Evolutionary conservation across 2,888 invertebrate genomes (phyloP).

Genomic region (Meganola albula): DNA sequence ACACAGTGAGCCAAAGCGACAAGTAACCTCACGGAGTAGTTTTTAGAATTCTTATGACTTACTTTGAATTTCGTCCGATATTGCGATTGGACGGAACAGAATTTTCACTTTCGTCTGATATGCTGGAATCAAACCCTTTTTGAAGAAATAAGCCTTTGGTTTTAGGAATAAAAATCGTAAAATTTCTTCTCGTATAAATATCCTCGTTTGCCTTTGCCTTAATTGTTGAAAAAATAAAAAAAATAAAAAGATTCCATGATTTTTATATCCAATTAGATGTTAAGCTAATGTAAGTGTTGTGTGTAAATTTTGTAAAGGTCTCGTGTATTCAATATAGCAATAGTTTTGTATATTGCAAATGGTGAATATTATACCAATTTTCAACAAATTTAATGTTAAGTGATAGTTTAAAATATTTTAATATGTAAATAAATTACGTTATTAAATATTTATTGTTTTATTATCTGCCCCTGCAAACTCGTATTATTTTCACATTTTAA

Average conservation of each 20-base stretch:
- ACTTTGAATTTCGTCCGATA: no score
- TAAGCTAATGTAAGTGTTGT: constrained; percentile 35
- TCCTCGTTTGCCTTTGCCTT: no score
- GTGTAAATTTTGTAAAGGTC: constrained; percentile 71
- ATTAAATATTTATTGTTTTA: constrained; percentile 43
- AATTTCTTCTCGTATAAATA: no score
- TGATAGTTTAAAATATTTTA: constrained; percentile 55
- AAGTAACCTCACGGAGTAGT: no score
- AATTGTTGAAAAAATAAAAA: constrained; percentile 29
- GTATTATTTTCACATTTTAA: background rate
- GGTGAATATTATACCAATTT: constrained; percentile 32
- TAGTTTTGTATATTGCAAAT: constrained; percentile 48
- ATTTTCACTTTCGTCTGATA: no score
- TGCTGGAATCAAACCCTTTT: no score
- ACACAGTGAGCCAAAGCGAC: no score
- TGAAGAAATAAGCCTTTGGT: no score
- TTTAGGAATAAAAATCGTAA: no score
- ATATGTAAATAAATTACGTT: constrained; percentile 62
- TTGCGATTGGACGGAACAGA: no score
- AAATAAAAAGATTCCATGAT: constrained; percentile 58
- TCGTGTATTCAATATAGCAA: constrained; percentile 29
- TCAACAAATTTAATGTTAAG: constrained; percentile 46
- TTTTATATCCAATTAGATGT: constrained; percentile 55
- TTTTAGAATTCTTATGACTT: no score
- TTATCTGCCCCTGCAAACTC: constrained; percentile 18